Base-by-base conservation (phyloP, 2,113 vertebrate genomes). In the Dipodomys merriami region DNA sequence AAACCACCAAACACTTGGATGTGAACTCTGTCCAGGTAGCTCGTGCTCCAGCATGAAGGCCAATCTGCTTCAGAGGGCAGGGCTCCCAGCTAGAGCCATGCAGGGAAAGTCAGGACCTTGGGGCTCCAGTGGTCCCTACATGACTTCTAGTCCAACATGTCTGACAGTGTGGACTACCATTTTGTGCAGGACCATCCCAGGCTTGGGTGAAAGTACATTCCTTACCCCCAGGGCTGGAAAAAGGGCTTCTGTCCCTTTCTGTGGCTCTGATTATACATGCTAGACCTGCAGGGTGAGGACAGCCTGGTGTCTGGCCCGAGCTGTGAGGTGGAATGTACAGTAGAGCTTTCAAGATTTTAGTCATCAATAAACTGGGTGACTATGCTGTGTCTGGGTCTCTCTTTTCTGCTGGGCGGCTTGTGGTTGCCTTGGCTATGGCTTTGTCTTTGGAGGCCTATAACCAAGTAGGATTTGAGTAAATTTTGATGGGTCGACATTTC, bases 391-490 rank as follows among this genome's bases (percentile, higher is more conserved):
- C 85, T 97, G 90, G 93, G 83, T 77, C 23, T 84, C 29, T 84
- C 82, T 95, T 86, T 92, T 96, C 91, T 96, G 94, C 95, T 94
- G 84, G 39, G 97, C 82, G 35, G 90, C 93, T 95, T 87, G 94
- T 96, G 95, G 97, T 98, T 98, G 87, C 97, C 97, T 97, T 98
- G 97, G 98, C 95, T 97, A 98, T 97, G 0, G 1, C 92, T 98
- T 97, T 97, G 97, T 98, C 97, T 97, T 94, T 74, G 90, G 97
- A 97, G 86, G 95, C 95, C 96, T 83, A 82, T 86, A 96, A 94
- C 85, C 95, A 91, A 94, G 94, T 64, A 93, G 79, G 96, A 92
- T 95, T 97, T 96, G 96, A 98, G 95, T 89, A 96, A 96, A 97
- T 84, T 85, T 96, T 95, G 3, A 5, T 78, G 91, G 97, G 95